Base-by-base conservation (phyloP, 2,797 vertebrate genomes). In the Sebastes matsubarae region DNA sequence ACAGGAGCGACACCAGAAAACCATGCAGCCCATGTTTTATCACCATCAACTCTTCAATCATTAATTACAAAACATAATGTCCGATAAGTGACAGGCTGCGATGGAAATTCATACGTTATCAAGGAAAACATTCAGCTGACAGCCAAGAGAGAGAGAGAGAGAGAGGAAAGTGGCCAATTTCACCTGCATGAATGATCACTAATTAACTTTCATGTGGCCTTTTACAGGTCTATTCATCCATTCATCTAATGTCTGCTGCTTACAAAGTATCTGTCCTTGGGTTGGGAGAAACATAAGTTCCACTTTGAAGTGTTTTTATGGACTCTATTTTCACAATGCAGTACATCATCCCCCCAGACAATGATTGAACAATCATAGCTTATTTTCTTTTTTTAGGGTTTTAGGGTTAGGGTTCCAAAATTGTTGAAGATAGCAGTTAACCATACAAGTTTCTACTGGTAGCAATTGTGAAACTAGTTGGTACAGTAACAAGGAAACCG, bases 141-240 rank as follows among this genome's bases (percentile, higher is more conserved):
- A 50, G 58, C 34, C 0, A 50, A 22, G 52, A 22, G 52, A 46
- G 42, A 46, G 38, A 38, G 42, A 16, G 42, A 16, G 32, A 18
- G n/a, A 22, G 25, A n/a, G 50, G 18, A n/a, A 77, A 63, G 59
- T 11, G 46, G 55, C 2, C 77, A 36, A 60, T 86, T 76, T 70
- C 73, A 85, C 67, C 75, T 73, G 78, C 76, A 34, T 82, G 85
- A 88, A 22, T 76, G 80, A 81, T 75, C 85, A n/a, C 81, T 86
- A 75, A 92, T 91, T 80, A 84, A 85, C 73, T 74, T 81, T n/a
- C 72, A 78, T 77, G 84, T 59, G 20, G 57, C 52, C 38, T 61
- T 74, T 73, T 78, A 85, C 76, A n/a, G 55, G 68, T 74, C 63
- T 25, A 9, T 80, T 77, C 63, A 79, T 78, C 70, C 27, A 25